Evolutionary conservation across 2,113 vertebrate species (phyloP).

Genomic region (Zapus hudsonius): DNA sequence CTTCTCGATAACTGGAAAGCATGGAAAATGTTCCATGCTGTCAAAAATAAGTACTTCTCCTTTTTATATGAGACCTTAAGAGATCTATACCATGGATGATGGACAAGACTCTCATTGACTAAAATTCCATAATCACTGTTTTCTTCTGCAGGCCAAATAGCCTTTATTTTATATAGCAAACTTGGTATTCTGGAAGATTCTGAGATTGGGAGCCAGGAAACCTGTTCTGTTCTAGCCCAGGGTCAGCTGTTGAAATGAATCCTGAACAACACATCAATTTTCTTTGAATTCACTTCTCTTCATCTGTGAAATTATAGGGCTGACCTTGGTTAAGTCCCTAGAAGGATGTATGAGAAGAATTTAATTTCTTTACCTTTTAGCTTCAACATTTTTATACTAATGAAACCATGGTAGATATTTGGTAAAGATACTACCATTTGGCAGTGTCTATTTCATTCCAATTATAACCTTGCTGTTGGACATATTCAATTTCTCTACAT

Average conservation of each 20-base stretch:
- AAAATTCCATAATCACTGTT: background rate
- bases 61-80: background rate
- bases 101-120: background rate
- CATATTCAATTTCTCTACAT: background rate
- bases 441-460: slow-evolving; percentile 10
- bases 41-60: background rate
- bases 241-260: background rate
- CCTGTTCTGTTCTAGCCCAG: background rate
- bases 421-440: slow-evolving; percentile 2
- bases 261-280: background rate
- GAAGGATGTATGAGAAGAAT: background rate
- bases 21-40: background rate
- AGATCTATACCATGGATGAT: background rate
- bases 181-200: background rate
- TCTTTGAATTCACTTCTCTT: slow-evolving; percentile 25
- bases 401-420: background rate
- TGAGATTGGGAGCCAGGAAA: background rate
- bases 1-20: background rate
- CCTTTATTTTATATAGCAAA: background rate
- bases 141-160: slow-evolving; percentile 14
- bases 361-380: background rate
- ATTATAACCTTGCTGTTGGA: slow-evolving; percentile 18
- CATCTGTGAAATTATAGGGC: background rate
- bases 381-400: background rate
- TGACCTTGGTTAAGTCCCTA: background rate